Evolutionary conservation across 2,113 vertebrate species (phyloP).

Genomic region (Rana temporaria): DNA sequence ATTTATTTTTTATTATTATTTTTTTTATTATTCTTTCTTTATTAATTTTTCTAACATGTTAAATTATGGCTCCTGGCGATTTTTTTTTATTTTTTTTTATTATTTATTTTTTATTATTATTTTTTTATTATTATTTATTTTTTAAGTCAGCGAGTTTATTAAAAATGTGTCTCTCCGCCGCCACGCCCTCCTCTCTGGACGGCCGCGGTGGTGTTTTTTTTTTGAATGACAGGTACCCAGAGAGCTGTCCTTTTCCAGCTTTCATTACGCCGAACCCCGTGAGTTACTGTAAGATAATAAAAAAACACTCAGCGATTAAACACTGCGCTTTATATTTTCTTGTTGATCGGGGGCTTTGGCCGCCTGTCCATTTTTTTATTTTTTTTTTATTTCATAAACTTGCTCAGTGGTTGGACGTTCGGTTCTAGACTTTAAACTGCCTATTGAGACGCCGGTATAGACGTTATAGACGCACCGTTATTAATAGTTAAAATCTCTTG

Average conservation of each 20-base stretch:
- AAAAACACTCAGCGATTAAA: conserved; percentile 16
- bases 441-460: neutral
- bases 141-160: conserved; percentile 51
- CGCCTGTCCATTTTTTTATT: neutral
- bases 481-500: conserved; percentile 28
- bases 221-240: conserved; percentile 21
- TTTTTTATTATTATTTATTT: too few species aligned
- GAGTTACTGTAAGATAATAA: conserved; percentile 49
- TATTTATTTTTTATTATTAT: too few species aligned
- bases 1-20: too few species aligned
- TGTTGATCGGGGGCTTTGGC: neutral
- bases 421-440: neutral
- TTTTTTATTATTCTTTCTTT: too few species aligned
- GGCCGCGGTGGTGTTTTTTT: neutral
- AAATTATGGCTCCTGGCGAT: too few species aligned
- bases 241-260: conserved; percentile 25
- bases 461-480: conserved; percentile 26
- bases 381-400: conserved; percentile 20
- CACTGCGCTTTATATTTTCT: neutral
- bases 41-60: too few species aligned
- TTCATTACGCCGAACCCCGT: conserved; percentile 42
- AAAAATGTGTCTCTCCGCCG: conserved; percentile 40
- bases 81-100: too few species aligned
- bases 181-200: neutral
- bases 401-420: conserved; percentile 13